Evolutionary conservation across 30 jellyfish, hydroid and myxozoan genomes (phyloP).

Genomic region (Catostylus mosaicus): DNA sequence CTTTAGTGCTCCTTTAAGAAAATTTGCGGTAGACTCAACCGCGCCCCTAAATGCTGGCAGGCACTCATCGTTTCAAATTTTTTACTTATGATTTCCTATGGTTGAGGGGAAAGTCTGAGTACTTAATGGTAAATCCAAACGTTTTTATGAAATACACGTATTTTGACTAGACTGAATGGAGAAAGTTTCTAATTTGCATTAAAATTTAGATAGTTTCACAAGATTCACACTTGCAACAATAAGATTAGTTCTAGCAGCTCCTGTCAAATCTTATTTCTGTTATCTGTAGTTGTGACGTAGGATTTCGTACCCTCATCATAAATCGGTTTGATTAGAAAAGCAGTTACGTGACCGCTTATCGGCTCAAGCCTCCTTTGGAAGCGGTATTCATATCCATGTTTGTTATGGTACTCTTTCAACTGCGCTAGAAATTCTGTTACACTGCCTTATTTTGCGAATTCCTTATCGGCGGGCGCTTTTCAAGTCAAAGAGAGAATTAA

Average conservation of each 20-base stretch:
- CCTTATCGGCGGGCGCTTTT: constrained; percentile 33
- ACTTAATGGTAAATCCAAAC: too few species aligned
- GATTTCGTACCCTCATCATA: not conserved
- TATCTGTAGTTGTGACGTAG: not conserved
- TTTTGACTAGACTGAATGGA: too few species aligned
- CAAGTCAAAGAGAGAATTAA: not conserved
- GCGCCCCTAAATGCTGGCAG: too few species aligned
- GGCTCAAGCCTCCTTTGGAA: not conserved
- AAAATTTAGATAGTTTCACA: not conserved
- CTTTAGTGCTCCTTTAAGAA: too few species aligned
- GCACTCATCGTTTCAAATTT: too few species aligned
- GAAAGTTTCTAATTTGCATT: too few species aligned
- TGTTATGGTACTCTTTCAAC: not conserved
- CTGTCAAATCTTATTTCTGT: not conserved
- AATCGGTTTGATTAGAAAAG: not conserved
- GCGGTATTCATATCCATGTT: not conserved
- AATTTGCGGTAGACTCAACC: too few species aligned
- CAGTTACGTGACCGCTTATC: not conserved
- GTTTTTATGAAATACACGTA: too few species aligned
- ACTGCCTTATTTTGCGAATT: not conserved
- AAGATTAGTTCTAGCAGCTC: not conserved
- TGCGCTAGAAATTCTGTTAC: not conserved
- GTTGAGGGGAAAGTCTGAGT: too few species aligned
- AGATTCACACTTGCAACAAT: not conserved
- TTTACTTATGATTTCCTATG: too few species aligned